Conservation (phyloP, 2,113 vertebrate species). For the Mixornis gularis region DNA sequence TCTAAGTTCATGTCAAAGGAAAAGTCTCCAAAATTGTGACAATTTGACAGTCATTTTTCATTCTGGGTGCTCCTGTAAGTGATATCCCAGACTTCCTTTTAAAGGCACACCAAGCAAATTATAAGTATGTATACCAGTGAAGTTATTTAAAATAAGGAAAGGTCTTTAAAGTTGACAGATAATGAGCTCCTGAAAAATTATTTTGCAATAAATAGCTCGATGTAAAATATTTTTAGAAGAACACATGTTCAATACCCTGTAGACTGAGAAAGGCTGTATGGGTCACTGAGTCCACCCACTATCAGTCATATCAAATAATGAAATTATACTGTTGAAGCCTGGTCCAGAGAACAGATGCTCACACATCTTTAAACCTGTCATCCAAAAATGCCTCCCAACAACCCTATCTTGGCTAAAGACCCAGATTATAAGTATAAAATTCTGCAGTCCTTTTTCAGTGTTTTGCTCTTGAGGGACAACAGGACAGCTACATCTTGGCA, state of each 20-base stretch:
- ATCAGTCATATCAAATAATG: neutral
- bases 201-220: neutral
- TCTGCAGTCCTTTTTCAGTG: neutral
- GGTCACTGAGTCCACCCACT: neutral
- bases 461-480: neutral
- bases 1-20: constrained; percentile 2
- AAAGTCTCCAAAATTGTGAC: neutral
- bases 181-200: neutral
- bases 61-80: neutral
- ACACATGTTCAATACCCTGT: neutral
- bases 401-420: neutral
- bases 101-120: neutral
- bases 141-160: neutral
- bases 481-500: neutral
- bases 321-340: neutral
- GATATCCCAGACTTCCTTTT: neutral
- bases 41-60: neutral
- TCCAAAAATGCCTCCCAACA: neutral
- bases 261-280: neutral
- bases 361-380: neutral
- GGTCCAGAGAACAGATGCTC: neutral
- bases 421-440: neutral
- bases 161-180: neutral
- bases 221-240: neutral
- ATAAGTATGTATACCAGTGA: neutral